Evolutionary conservation across 2,888 invertebrate species (phyloP), one percentile per base, ranked within the genome.

Genomic region (Nomada fabriciana): DNA sequence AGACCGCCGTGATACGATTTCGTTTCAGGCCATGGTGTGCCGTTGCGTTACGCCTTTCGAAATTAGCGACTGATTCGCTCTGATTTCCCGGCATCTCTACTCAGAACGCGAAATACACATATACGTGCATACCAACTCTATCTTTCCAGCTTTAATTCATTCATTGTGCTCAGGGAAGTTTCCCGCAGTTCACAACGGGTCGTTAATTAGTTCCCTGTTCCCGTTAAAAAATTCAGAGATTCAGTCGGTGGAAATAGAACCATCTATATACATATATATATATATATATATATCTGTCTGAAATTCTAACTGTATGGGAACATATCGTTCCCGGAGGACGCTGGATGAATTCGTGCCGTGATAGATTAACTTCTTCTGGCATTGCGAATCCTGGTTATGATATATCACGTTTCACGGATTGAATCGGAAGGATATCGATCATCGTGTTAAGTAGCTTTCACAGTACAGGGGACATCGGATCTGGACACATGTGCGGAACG

Each of bases 401-500:
- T 80, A 67, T 65, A 83, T 87, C 71, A 80, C 80, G 78, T 84
- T 84, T 75, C 84, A 86, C 83, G 87, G 86, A 87, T 87, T 84
- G 78, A 71, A 77, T 79, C 73, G 80, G 68, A 36, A 73, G 72
- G 67, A 68, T 84, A 87, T 87, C 86, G 86, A 87, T 87, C 87
- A 87, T 67, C 82, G 71, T 72, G 84, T 86, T 87, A 87, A 87
- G 86, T 87, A 86, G 89, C 89, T 85, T 85, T 86, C 84, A 87
- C 86, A 76, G 85, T 81, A 74, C 82, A 75, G 65, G 80, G 83
- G 82, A 84, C 89, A 86, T 90, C 88, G 76, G 88, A 88, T 88
- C 82, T 86, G 90, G 87, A 89, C 90, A 90, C 90, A 90, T 90
- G 90, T 89, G 90, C 90, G 88, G 89, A 85, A 89, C 90, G 89